These are phyloP conservation scores for Pseudolaguvia tuberculata DNA, from an alignment of 2,113 vertebrate genomes.

Conservation along the genomic window DNA sequence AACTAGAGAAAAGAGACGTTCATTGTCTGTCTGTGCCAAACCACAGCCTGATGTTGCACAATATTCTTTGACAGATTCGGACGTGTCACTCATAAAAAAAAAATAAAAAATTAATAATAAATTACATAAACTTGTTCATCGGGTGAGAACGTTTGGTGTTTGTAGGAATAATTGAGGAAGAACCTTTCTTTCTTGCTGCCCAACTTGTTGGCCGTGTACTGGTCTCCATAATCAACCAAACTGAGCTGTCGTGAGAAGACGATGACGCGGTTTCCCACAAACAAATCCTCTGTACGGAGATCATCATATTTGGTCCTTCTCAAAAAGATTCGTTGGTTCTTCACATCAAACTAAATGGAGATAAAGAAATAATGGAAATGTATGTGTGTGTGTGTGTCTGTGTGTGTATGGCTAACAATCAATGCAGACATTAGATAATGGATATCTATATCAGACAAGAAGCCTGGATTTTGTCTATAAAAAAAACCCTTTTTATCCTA, in stretches of 20 bases:
- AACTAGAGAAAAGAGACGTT: background rate
- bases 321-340: slow-evolving; percentile 84
- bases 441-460: background rate
- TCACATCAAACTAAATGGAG: slow-evolving; percentile 81
- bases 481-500: too few relatives aligned
- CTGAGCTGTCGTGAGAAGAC: slow-evolving; percentile 86
- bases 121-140: background rate
- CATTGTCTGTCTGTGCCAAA: background rate
- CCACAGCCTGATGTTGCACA: background rate
- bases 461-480: background rate
- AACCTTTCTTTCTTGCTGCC: slow-evolving; percentile 91
- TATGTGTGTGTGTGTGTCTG: too few relatives aligned
- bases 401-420: background rate
- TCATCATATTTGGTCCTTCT: slow-evolving; percentile 79
- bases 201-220: slow-evolving; percentile 84
- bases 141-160: background rate
- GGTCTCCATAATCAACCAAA: slow-evolving; percentile 86
- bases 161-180: background rate
- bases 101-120: too few relatives aligned
- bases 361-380: background rate
- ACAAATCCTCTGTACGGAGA: slow-evolving; percentile 82
- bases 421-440: background rate
- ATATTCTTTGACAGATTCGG: background rate
- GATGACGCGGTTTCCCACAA: slow-evolving; percentile 84
- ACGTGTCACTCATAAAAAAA: background rate